Evolutionary conservation across 2,113 vertebrate species (phyloP).

Genomic region (Brienomyrus brachyistius): DNA sequence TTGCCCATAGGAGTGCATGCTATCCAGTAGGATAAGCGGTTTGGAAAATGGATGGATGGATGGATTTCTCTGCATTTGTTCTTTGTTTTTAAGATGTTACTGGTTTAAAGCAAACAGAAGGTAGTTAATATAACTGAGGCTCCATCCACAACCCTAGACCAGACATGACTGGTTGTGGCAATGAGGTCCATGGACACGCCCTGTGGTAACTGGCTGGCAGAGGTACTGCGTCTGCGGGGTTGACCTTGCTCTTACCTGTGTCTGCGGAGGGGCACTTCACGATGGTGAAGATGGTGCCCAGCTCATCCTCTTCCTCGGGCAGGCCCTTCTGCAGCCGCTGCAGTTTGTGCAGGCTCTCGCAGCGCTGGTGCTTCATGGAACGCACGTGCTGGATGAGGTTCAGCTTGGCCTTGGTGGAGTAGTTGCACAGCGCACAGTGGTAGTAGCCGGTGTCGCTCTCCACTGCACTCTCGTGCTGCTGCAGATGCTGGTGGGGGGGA

Average conservation of each 20-base stretch:
- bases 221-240: background rate
- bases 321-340: constrained; percentile 82
- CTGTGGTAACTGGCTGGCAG: background rate
- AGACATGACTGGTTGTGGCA: background rate
- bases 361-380: constrained; percentile 89
- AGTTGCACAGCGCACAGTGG: constrained; percentile 90
- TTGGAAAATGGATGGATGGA: too few relatives aligned
- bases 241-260: constrained; percentile 52
- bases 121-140: background rate
- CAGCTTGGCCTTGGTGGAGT: constrained; percentile 93
- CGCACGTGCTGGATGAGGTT: constrained; percentile 97
- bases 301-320: constrained; percentile 78
- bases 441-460: constrained; percentile 87
- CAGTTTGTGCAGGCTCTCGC: constrained; percentile 84
- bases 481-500: constrained; percentile 71
- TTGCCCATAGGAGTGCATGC: too few relatives aligned
- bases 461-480: constrained; percentile 83
- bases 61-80: background rate
- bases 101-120: background rate
- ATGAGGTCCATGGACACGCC: background rate
- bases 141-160: background rate
- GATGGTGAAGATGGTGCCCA: constrained; percentile 94
- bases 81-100: background rate
- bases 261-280: constrained; percentile 70
- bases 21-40: too few relatives aligned